phyloP scores from a whole-genome alignment of 2,797 vertebrate genomes.

The Platalea minor region DNA sequence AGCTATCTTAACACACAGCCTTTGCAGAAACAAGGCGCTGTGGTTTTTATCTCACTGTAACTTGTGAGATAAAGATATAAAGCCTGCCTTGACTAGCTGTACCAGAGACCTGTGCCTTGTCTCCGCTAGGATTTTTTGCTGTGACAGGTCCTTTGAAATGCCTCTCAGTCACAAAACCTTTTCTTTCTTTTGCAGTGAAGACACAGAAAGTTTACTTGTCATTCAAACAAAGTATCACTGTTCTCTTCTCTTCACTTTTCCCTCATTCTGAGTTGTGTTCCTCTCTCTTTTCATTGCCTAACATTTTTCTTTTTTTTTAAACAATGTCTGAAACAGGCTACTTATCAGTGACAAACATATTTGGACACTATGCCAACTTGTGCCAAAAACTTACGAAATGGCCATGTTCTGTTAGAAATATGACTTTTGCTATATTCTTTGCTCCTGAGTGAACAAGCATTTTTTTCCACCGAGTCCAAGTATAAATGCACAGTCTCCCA shows the following conservation, averaged over 20 bases:
- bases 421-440: not conserved
- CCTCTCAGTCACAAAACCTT: not conserved
- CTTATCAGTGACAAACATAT: not conserved
- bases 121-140: not conserved
- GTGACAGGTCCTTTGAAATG: not conserved
- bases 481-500: not conserved
- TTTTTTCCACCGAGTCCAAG: not conserved
- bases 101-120: not conserved
- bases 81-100: not conserved
- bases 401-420: not conserved
- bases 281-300: not conserved
- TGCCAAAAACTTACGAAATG: not conserved
- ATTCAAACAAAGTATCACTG: not conserved
- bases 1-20: not conserved
- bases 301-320: not conserved
- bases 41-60: not conserved
- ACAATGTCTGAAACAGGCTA: not conserved
- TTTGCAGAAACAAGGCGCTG: not conserved
- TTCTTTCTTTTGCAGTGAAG: not conserved
- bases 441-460: not conserved
- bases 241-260: not conserved
- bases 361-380: not conserved
- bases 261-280: not conserved
- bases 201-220: not conserved
- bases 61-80: not conserved